Conservation (phyloP, 2,797 vertebrate genomes). For the Mionectes olivaceus region DNA sequence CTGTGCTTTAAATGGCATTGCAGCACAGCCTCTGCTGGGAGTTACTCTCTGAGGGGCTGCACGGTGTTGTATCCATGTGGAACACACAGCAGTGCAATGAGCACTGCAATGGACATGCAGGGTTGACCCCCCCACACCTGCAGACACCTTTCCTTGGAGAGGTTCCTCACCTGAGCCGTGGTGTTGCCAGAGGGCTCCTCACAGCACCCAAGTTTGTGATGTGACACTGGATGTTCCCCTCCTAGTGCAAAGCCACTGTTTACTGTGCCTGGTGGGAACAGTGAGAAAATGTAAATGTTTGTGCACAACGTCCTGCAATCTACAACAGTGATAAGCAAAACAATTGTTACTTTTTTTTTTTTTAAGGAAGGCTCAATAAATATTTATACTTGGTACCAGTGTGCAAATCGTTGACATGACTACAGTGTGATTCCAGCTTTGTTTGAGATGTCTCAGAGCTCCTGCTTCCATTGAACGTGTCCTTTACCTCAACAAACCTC, state of each 20-base stretch:
- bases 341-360: background rate
- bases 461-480: background rate
- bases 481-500: background rate
- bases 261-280: background rate
- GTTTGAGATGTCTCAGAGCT: background rate
- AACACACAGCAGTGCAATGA: background rate
- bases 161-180: background rate
- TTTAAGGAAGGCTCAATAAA: conserved; percentile 11
- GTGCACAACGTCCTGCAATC: background rate
- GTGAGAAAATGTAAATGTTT: conserved; percentile 23
- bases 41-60: background rate
- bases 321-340: background rate
- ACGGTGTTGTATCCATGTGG: accelerated
- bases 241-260: background rate
- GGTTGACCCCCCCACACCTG: accelerated
- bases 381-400: conserved; percentile 4
- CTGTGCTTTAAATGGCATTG: background rate
- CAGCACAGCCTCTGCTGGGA: background rate
- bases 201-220: background rate
- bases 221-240: background rate
- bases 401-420: background rate
- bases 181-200: background rate
- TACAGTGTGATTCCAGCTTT: background rate
- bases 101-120: background rate
- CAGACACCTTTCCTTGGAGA: background rate